Conservation (phyloP, 1,140 invertebrate genomes). For the Zaprionus ornatus region DNA sequence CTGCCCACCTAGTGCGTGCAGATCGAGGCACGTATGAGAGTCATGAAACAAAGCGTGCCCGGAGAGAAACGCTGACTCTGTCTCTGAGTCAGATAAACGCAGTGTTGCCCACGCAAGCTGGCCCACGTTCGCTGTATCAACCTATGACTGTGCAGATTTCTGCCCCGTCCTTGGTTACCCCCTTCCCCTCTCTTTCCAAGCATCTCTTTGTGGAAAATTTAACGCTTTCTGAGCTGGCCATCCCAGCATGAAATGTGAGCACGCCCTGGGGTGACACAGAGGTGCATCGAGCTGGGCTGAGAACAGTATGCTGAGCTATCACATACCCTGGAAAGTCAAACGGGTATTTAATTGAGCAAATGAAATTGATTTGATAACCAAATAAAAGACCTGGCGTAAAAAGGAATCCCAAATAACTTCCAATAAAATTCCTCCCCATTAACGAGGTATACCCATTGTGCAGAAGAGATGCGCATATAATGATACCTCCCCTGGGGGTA, state of each 20-base stretch:
- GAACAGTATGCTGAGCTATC: neutral
- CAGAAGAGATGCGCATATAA: neutral
- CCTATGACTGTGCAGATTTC: constrained; percentile 21
- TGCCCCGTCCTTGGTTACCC: constrained; percentile 33
- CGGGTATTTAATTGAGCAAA: neutral
- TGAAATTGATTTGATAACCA: neutral
- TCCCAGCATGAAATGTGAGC: constrained; percentile 58
- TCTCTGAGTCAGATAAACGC: neutral
- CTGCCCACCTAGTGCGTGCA: constrained; percentile 54
- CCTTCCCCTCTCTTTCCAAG: neutral
- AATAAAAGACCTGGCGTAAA: neutral
- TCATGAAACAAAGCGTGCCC: neutral
- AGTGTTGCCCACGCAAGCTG: constrained; percentile 19
- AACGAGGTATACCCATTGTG: neutral
- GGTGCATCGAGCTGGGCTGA: constrained; percentile 1
- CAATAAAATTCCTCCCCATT: neutral
- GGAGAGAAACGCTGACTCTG: neutral
- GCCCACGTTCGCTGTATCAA: constrained; percentile 37
- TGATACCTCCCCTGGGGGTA: constrained; percentile 15
- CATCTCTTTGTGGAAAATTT: constrained; percentile 56
- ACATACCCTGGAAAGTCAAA: neutral
- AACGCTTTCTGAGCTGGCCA: constrained; percentile 56
- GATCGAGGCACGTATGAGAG: neutral
- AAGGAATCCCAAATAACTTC: neutral
- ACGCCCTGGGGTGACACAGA: constrained; percentile 34